phyloP scores from a whole-genome alignment of 1,140 invertebrate genomes.

The Apis laboriosa region DNA sequence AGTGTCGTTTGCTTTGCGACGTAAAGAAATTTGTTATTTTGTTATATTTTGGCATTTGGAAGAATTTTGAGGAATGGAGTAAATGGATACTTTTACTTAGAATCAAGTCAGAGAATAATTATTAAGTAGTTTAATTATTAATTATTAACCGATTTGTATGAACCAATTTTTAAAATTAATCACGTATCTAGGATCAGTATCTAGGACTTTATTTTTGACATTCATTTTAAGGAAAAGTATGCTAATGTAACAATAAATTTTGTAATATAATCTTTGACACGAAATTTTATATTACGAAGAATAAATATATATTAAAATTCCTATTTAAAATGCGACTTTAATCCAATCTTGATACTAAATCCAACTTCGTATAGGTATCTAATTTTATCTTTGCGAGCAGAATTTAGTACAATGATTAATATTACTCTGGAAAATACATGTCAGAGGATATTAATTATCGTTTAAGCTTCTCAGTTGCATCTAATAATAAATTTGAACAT shows the following conservation, averaged over 20 bases:
- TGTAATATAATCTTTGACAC: too few species aligned
- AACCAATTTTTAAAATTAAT: too few species aligned
- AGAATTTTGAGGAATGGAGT: too few species aligned
- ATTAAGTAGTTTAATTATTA: too few species aligned
- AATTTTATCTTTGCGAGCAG: not conserved
- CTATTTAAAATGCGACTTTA: not conserved
- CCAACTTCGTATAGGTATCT: not conserved
- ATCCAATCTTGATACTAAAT: not conserved
- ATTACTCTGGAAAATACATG: not conserved
- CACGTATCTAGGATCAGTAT: too few species aligned
- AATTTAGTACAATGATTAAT: not conserved
- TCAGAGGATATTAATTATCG: not conserved
- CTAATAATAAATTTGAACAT: not conserved
- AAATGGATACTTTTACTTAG: too few species aligned
- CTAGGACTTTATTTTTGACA: too few species aligned
- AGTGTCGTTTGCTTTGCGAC: not conserved
- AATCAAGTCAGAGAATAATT: too few species aligned
- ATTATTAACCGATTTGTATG: too few species aligned
- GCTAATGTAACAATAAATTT: rapidly evolving
- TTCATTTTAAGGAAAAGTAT: too few species aligned
- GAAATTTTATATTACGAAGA: too few species aligned
- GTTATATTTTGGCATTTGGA: too few species aligned
- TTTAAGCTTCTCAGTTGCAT: not conserved
- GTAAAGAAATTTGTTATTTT: not conserved
- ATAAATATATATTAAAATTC: not conserved